These are phyloP conservation scores for Knipowitschia caucasica DNA, from an alignment of 2,797 vertebrate genomes.

Conservation along the genomic window DNA sequence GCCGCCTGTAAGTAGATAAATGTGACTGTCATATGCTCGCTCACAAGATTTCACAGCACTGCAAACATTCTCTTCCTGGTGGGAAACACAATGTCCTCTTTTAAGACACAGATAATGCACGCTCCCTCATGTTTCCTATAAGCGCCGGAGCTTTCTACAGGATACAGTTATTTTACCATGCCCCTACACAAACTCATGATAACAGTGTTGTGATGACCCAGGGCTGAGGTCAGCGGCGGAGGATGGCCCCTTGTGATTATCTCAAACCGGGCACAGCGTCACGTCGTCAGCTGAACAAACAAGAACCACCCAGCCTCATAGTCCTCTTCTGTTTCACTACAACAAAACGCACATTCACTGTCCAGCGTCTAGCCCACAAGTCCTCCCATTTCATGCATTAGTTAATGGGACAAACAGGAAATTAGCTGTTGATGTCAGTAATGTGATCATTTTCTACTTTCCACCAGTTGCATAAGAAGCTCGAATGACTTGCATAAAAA, in stretches of 20 bases:
- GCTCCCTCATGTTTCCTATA: neutral
- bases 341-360: conserved; percentile 12
- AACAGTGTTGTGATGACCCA: conserved; percentile 48
- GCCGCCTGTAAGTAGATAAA: neutral
- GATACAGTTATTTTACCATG: conserved; percentile 13
- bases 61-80: neutral
- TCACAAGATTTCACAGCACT: neutral
- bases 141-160: neutral
- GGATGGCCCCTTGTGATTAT: conserved; percentile 27
- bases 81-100: neutral
- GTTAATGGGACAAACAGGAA: conserved; percentile 44
- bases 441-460: conserved; percentile 24
- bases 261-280: conserved; percentile 50
- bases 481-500: conserved; percentile 3
- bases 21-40: neutral
- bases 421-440: conserved; percentile 39
- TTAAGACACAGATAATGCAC: neutral
- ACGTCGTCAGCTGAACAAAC: conserved; percentile 66
- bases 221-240: conserved; percentile 51
- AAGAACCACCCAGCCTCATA: conserved; percentile 42
- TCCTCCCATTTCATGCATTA: conserved; percentile 36
- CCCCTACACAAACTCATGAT: conserved; percentile 41
- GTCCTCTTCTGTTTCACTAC: conserved; percentile 23
- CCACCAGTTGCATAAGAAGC: conserved; percentile 18
- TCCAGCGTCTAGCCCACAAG: conserved; percentile 32